A percentile compares a stretch with the other conserved stretches of the same genome.
Conservation (phyloP, 1,140 invertebrate species). For the Drosophila watanabei region DNA sequence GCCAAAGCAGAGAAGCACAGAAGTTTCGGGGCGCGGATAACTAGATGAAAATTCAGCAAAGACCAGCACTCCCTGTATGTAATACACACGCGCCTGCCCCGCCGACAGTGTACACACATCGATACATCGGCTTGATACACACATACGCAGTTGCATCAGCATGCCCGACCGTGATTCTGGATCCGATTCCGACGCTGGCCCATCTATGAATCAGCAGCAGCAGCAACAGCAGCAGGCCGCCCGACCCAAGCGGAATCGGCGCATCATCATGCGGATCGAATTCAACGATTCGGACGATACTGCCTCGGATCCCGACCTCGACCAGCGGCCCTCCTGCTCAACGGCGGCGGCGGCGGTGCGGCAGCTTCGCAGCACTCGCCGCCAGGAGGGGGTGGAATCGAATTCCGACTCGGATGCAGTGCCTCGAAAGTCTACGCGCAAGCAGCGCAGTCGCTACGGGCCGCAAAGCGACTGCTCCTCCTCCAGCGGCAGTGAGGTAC, state of each 20-base stretch:
- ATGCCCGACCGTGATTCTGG: conserved; percentile 66
- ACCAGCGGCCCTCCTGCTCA: conserved; percentile 43
- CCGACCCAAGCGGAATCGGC: conserved; percentile 65
- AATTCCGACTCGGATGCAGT: conserved; percentile 69
- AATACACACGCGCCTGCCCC: conserved; percentile 47
- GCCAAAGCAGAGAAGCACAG: conserved; percentile 10
- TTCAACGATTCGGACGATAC: conserved; percentile 77
- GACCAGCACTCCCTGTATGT: conserved; percentile 48
- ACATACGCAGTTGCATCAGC: conserved; percentile 73
- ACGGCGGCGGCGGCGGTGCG: conserved; percentile 25
- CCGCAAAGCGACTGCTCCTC: conserved; percentile 53
- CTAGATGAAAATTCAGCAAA: conserved; percentile 41
- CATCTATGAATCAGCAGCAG: conserved; percentile 65
- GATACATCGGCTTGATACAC: conserved; percentile 56
- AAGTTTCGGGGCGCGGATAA: conserved; percentile 19
- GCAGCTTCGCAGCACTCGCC: conserved; percentile 14
- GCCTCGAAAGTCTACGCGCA: conserved; percentile 37
- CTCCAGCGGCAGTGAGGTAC: conserved; percentile 86
- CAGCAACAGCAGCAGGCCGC: conserved; percentile 21
- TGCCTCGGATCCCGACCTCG: conserved; percentile 49
- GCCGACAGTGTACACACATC: conserved; percentile 44
- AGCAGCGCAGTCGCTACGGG: conserved; percentile 76
- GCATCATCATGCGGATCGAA: conserved; percentile 85
- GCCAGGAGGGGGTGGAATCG: conserved; percentile 19
- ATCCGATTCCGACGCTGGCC: conserved; percentile 63